Conservation (phyloP, 2,797 vertebrate species). For the Pterois miles region DNA sequence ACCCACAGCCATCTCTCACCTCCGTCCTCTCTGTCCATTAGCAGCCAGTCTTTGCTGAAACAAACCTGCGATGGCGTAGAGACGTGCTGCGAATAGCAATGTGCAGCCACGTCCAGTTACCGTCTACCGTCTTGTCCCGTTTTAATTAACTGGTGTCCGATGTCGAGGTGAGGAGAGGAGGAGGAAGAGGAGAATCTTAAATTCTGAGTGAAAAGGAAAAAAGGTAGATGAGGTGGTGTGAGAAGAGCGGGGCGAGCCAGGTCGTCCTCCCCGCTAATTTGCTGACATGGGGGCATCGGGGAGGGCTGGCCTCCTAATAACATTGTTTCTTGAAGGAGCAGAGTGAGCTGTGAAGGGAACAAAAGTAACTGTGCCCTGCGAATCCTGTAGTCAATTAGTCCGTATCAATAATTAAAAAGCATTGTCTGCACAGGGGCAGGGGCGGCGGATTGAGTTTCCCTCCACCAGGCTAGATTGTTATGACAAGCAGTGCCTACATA, state of each 20-base stretch:
- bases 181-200: slow-evolving; percentile 67
- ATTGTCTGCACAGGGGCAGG: slow-evolving; percentile 81
- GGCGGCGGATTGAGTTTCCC: slow-evolving; percentile 85
- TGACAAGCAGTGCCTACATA: slow-evolving; percentile 93
- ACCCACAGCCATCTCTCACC: slow-evolving; percentile 41
- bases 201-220: slow-evolving; percentile 60
- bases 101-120: slow-evolving; percentile 5
- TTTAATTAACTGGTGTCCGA: slow-evolving; percentile 72
- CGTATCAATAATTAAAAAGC: slow-evolving; percentile 95
- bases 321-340: slow-evolving; percentile 84
- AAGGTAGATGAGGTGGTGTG: slow-evolving; percentile 10
- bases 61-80: neutral
- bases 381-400: slow-evolving; percentile 98
- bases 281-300: slow-evolving; percentile 78
- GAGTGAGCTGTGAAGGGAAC: slow-evolving; percentile 79
- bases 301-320: slow-evolving; percentile 78
- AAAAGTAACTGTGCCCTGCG: slow-evolving; percentile 87
- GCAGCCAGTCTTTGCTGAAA: slow-evolving; percentile 29
- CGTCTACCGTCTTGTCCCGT: slow-evolving; percentile 34
- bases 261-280: slow-evolving; percentile 83
- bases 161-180: slow-evolving; percentile 61
- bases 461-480: slow-evolving; percentile 92
- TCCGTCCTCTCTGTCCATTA: slow-evolving; percentile 33
- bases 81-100: slow-evolving; percentile 49
- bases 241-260: slow-evolving; percentile 35